Evolutionary conservation across 2,113 vertebrate genomes (phyloP), one percentile per base, ranked within the genome.

Genomic region (Gorsachius goisagi): DNA sequence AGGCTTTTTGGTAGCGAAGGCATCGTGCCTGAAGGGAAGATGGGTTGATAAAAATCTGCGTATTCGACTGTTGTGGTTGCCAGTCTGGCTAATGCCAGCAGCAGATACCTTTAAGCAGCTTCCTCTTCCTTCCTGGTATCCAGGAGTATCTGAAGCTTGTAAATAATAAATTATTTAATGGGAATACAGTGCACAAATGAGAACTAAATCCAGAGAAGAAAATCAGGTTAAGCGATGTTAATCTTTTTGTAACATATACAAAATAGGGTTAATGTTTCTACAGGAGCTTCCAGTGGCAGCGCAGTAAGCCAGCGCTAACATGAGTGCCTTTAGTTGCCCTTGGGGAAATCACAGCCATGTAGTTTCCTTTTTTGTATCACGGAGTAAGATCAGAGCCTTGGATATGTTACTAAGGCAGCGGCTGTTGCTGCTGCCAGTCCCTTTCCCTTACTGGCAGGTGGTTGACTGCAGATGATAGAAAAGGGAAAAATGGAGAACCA

Each of bases 251-350:
- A 53, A 66, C 30, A 18, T 53, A 71, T 15, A 44, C 13, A 52
- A 75, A 28, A 28, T 23, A 49, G n/a, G 9, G 41, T 58, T 76
- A 66, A 47, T 59, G 53, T 59, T 94, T 80, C 89, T 50, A 10
- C 39, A 69, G 60, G 45, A 67, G 45, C 22, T 63, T 66, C 33
- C 37, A 14, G 35, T 18, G 50, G 49, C 56, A 78, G 58, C 60
- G 18, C 30, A 77, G 30, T n/a, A 30, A 92, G 53, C 7, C 35
- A 27, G 16, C 1, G 0, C 45, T 69, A 53, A 35, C 3, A 0
- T 3, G 5, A 24, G 27, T 56, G 26, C 56, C 52, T 74, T 63
- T 56, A 47, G 64, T 32, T 86, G 35, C 35, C 45, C 24, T 72
- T 64, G 35, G 33, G 82, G 72, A 88, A 77, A 60, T 33, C n/a